Evolutionary conservation across 2,113 vertebrate species (phyloP).

Genomic region (Coreoperca whiteheadi): DNA sequence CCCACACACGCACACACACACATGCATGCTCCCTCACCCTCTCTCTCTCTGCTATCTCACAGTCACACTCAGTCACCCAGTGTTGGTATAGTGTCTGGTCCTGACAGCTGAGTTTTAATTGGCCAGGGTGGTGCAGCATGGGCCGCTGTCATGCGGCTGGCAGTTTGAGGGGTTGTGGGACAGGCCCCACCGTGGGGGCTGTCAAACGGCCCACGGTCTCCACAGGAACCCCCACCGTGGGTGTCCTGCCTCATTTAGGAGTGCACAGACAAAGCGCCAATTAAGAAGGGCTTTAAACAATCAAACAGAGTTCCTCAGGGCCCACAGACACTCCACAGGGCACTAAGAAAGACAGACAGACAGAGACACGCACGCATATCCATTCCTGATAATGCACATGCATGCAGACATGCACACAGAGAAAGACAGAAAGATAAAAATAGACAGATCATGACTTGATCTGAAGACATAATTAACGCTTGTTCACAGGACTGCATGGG

Average conservation of each 20-base stretch:
- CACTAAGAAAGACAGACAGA: slow-evolving; percentile 70
- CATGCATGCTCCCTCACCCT: slow-evolving; percentile 21
- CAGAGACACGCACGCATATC: slow-evolving; percentile 44
- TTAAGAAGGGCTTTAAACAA: slow-evolving; percentile 88
- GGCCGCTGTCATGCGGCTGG: slow-evolving; percentile 87
- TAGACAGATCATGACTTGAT: slow-evolving; percentile 73
- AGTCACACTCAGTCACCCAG: slow-evolving; percentile 83
- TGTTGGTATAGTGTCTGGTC: slow-evolving; percentile 91
- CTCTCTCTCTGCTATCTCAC: slow-evolving; percentile 59
- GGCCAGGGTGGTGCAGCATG: slow-evolving; percentile 85
- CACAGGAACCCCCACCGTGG: slow-evolving; percentile 82
- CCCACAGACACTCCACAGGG: slow-evolving; percentile 82
- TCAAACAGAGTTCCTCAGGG: slow-evolving; percentile 84
- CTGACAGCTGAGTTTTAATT: slow-evolving; percentile 94
- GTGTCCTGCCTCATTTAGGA: slow-evolving; percentile 87
- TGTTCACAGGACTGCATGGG: slow-evolving; percentile 50
- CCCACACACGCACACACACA: slow-evolving; percentile 41
- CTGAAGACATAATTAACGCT: slow-evolving; percentile 76
- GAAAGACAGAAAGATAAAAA: slow-evolving; percentile 70
- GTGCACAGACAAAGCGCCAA: slow-evolving; percentile 87
- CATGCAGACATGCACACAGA: slow-evolving; percentile 37
- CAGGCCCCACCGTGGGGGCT: slow-evolving; percentile 85
- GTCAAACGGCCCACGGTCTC: slow-evolving; percentile 84
- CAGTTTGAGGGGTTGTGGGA: slow-evolving; percentile 86
- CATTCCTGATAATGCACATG: slow-evolving; percentile 48